Conservation (phyloP, 2,888 invertebrate species). For the Tiliacea citrago region DNA sequence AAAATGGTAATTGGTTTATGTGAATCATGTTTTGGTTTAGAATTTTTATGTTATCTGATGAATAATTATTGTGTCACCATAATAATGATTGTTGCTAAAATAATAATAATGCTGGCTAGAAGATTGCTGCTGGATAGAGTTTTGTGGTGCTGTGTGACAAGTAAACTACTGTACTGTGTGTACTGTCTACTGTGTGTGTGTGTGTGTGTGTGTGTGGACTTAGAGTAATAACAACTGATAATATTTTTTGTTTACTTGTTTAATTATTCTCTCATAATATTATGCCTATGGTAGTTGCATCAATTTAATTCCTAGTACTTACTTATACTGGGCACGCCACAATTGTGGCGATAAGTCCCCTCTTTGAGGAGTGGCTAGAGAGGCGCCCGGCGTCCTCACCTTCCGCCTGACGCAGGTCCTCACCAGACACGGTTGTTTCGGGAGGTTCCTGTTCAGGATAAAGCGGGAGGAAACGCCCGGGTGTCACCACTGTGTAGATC, state of each 20-base stretch:
- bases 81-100: constrained; percentile 4
- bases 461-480: too few relatives aligned
- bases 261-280: background rate
- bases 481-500: too few relatives aligned
- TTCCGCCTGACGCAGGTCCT: too few relatives aligned
- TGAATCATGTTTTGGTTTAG: constrained; percentile 1
- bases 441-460: too few relatives aligned
- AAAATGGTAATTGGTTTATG: constrained; percentile 16
- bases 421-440: too few relatives aligned
- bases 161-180: too few relatives aligned
- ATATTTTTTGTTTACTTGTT: background rate
- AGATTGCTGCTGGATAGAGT: background rate
- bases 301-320: constrained; percentile 12
- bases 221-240: background rate
- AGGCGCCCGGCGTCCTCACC: too few relatives aligned
- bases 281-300: background rate
- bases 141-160: background rate
- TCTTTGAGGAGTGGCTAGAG: too few relatives aligned
- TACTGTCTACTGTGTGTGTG: too few relatives aligned
- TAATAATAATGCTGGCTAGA: background rate
- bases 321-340: too few relatives aligned
- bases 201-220: too few relatives aligned
- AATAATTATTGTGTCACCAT: constrained; percentile 7
- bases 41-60: background rate
- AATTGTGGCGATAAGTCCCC: too few relatives aligned